phyloP scores from a whole-genome alignment of 1,140 invertebrate species.

The Euwallacea fornicatus region DNA sequence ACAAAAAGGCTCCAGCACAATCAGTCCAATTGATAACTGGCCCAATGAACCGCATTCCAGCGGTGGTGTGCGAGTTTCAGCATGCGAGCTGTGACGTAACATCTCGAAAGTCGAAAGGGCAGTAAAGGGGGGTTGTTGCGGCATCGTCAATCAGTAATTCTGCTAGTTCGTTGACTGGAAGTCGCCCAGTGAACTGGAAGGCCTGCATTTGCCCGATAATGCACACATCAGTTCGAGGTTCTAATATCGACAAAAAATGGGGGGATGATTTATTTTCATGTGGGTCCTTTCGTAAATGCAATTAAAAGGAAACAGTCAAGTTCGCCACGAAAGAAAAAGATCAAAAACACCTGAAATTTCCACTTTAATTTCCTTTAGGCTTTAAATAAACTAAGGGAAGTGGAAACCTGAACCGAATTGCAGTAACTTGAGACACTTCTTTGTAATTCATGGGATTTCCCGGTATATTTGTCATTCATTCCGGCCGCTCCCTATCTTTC shows the following conservation, averaged over 20 bases:
- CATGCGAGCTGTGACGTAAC: slow-evolving; percentile 13
- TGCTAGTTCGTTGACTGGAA: slow-evolving; percentile 48
- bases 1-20: too few relatives aligned
- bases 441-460: slow-evolving; percentile 54
- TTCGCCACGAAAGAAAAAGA: slow-evolving; percentile 21
- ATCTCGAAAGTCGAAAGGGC: slow-evolving; percentile 21
- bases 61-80: slow-evolving; percentile 24
- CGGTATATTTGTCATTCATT: slow-evolving; percentile 53
- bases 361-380: slow-evolving; percentile 48
- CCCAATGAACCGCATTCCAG: background rate
- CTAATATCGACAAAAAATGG: background rate
- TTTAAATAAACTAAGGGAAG: slow-evolving; percentile 45
- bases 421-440: slow-evolving; percentile 52
- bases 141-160: slow-evolving; percentile 50
- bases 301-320: background rate
- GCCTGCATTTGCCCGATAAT: slow-evolving; percentile 51
- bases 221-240: slow-evolving; percentile 9
- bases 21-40: too few relatives aligned
- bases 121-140: slow-evolving; percentile 18
- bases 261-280: background rate
- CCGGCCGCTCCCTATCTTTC: slow-evolving; percentile 38
- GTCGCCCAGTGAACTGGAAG: slow-evolving; percentile 47
- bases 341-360: slow-evolving; percentile 48
- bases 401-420: slow-evolving; percentile 49
- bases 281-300: background rate